Percentiles rank a stretch among this genome's conserved stretches.
phyloP scores from a whole-genome alignment of 2,888 invertebrate genomes.

The Lasioglossum villosulum region DNA sequence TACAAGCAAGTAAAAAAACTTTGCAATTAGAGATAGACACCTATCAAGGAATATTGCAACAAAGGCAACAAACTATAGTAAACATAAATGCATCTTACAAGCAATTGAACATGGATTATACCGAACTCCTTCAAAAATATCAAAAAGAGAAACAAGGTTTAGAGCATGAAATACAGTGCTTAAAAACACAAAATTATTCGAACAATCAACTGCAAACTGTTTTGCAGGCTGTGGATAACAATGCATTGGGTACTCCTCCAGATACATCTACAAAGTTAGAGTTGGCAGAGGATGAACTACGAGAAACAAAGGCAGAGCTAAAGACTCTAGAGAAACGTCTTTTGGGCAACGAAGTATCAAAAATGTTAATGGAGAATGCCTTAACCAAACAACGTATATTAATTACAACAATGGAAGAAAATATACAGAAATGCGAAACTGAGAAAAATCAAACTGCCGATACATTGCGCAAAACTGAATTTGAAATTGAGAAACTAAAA shows the following conservation, averaged over 20 bases:
- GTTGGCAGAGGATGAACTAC: conserved; percentile 70
- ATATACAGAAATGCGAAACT: conserved; percentile 66
- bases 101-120: conserved; percentile 71
- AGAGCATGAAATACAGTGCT: conserved; percentile 56
- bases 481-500: conserved; percentile 69
- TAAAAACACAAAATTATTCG: conserved; percentile 41
- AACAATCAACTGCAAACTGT: conserved; percentile 9
- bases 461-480: conserved; percentile 51
- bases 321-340: conserved; percentile 70
- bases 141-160: conserved; percentile 70
- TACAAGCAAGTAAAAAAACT: conserved; percentile 74
- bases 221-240: conserved; percentile 9
- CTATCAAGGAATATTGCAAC: conserved; percentile 73
- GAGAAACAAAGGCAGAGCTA: conserved; percentile 65
- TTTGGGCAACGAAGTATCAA: conserved; percentile 66
- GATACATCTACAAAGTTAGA: conserved; percentile 70
- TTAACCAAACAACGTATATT: conserved; percentile 66
- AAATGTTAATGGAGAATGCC: conserved; percentile 67
- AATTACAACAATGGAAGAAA: conserved; percentile 72
- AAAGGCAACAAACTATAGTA: conserved; percentile 72
- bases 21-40: conserved; percentile 76
- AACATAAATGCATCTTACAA: conserved; percentile 71
- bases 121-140: conserved; percentile 64
- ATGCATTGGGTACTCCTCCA: conserved; percentile 4
- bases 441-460: conserved; percentile 70